These are phyloP conservation scores for Polyergus mexicanus DNA, from an alignment of 1,140 invertebrate species.

Conservation along the genomic window DNA sequence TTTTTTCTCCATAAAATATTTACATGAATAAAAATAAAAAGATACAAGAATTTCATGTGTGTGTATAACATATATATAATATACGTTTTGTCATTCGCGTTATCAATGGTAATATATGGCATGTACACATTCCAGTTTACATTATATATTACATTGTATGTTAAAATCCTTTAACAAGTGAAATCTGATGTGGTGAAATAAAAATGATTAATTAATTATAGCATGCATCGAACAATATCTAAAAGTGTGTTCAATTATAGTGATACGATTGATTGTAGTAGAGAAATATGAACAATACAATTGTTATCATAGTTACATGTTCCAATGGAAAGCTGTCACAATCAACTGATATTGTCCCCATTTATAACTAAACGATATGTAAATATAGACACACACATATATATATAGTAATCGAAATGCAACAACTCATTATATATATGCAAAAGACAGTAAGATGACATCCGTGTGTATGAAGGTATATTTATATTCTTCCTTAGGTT, in stretches of 20 bases:
- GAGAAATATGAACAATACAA: conserved; percentile 39
- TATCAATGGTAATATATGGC: conserved; percentile 32
- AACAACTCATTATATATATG: conserved; percentile 31
- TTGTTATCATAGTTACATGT: conserved; percentile 61
- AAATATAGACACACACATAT: conserved; percentile 70
- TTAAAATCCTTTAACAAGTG: conserved; percentile 36
- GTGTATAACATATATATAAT: neutral
- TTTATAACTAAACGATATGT: conserved; percentile 67
- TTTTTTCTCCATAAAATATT: neutral
- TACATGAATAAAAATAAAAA: conserved; percentile 11
- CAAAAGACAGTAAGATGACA: conserved; percentile 57
- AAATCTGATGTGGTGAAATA: neutral
- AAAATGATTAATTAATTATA: conserved; percentile 47
- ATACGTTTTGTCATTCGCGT: conserved; percentile 38
- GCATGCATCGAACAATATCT: conserved; percentile 52
- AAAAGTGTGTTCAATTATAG: conserved; percentile 63
- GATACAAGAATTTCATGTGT: neutral
- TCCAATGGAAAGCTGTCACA: conserved; percentile 72
- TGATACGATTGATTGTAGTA: conserved; percentile 44
- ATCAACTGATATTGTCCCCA: conserved; percentile 66
- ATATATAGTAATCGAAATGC: conserved; percentile 62
- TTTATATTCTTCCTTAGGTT: conserved; percentile 68
- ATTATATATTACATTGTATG: conserved; percentile 18
- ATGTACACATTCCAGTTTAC: conserved; percentile 58
- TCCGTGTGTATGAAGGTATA: conserved; percentile 60